These are phyloP conservation scores for Desmodus rotundus DNA, from an alignment of 2,113 vertebrate species.

Conservation along the genomic window DNA sequence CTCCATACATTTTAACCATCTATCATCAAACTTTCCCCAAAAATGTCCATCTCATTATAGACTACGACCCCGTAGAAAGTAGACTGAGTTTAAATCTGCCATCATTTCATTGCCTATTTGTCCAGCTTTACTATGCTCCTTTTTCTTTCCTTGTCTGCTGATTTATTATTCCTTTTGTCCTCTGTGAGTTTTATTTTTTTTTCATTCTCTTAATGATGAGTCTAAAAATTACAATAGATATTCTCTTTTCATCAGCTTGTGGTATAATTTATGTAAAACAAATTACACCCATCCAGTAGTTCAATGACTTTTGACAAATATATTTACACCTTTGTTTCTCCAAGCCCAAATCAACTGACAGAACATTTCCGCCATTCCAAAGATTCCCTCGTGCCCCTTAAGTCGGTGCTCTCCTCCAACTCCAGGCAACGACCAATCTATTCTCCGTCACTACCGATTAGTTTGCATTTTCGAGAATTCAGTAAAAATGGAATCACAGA, in stretches of 20 bases:
- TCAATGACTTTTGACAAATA: not conserved
- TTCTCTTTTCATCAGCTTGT: not conserved
- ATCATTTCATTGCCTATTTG: not conserved
- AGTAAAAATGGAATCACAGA: not conserved
- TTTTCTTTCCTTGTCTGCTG: not conserved
- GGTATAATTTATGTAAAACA: not conserved
- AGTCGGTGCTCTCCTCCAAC: not conserved
- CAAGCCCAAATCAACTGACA: not conserved
- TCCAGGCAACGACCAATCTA: not conserved
- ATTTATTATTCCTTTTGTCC: not conserved
- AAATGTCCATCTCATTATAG: not conserved
- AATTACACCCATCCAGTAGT: not conserved
- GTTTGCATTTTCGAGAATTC: constrained; percentile 10
- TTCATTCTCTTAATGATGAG: constrained; percentile 1
- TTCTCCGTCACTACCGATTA: not conserved
- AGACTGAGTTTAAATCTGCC: not conserved
- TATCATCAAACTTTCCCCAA: not conserved
- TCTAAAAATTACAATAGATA: not conserved
- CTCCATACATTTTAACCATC: not conserved
- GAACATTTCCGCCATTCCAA: not conserved
- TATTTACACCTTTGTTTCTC: not conserved
- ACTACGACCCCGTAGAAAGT: not conserved
- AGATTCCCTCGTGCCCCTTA: not conserved
- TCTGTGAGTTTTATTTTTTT: not conserved
- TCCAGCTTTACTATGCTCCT: not conserved